Base-by-base conservation (phyloP, 2,113 vertebrate genomes). In the Meleagris gallopavo region DNA sequence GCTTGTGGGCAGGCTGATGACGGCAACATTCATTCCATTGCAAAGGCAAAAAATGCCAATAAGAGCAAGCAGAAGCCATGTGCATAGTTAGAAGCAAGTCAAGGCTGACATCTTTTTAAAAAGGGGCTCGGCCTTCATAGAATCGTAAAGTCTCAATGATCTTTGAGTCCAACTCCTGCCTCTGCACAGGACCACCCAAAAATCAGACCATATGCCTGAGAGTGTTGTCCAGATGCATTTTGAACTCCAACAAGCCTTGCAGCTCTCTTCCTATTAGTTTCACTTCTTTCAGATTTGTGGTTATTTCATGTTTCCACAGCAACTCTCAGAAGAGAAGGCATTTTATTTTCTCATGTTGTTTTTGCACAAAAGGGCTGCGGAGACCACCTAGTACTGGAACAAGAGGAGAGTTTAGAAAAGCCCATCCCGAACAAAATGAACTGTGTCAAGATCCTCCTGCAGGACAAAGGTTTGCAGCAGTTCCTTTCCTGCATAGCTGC, bases 281-380 rank as follows among this genome's bases (percentile, higher is more conserved):
- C 55, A 1, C 66, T 96, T 97, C 86, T 82, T 79, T 76, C 60
- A 46, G 64, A 41, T 80, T 27, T 40, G 54, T 90, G 62, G 14
- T 50, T 77, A 32, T 87, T 92, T 86, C 2, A 3, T 46, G 50
- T 82, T 93, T 64, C 76, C 73, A 77, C 93, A 84, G 73, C 66
- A 86, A 86, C 66, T 75, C 27, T 22, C 40, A 83, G 52, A 69
- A 81, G 40, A 86, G 22, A 86, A 95, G 13, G 25, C 13, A 29
- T 85, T 89, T 93, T 83, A 75, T 94, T 82, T 93, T 70, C 60
- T 87, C 78, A 58, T 13, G 84, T 88, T 91, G 52, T 81, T 92
- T 94, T 73, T 25, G 45, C 65, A 34, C 1, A 25, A 82, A 80
- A 94, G 60, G 88, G 66, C 8, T 5, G 52, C 55, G 73, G 90